Conservation (phyloP, 30 jellyfish, hydroid and myxozoan species). For the Catostylus mosaicus region DNA sequence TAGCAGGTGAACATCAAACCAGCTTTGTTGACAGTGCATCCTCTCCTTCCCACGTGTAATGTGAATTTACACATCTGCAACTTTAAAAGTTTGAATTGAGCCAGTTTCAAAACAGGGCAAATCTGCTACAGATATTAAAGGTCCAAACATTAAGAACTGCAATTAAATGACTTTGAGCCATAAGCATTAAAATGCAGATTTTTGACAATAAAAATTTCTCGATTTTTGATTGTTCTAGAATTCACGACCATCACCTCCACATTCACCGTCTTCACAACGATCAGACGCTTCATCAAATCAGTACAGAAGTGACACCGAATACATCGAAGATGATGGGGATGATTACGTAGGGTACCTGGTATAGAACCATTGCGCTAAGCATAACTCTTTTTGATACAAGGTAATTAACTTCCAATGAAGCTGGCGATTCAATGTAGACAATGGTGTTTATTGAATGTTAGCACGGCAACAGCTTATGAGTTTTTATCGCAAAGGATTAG, state of each 20-base stretch:
- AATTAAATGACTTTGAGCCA: too few species aligned
- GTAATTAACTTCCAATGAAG: neutral
- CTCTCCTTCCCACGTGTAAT: too few species aligned
- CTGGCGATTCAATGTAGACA: neutral
- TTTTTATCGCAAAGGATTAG: neutral
- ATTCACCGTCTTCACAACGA: constrained; percentile 90
- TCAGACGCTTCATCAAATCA: constrained; percentile 93
- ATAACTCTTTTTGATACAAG: neutral
- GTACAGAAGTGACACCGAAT: constrained; percentile 95
- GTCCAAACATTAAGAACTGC: too few species aligned
- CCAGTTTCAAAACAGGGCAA: too few species aligned
- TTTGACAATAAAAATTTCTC: too few species aligned
- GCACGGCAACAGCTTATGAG: neutral
- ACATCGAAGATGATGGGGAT: constrained; percentile 92
- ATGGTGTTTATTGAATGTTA: neutral
- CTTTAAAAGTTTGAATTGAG: too few species aligned
- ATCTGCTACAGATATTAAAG: too few species aligned
- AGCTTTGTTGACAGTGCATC: too few species aligned
- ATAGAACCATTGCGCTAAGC: constrained; percentile 26
- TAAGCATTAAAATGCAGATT: too few species aligned
- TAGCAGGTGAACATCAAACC: too few species aligned
- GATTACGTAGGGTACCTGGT: constrained; percentile 96
- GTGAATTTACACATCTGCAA: too few species aligned
- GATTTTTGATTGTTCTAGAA: constrained; percentile 15
- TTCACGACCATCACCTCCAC: constrained; percentile 80